A percentile compares a stretch with the other conserved stretches of the same genome.
These are phyloP conservation scores for Hiodon tergisus DNA, from an alignment of 2,113 vertebrate genomes.

Conservation along the genomic window DNA sequence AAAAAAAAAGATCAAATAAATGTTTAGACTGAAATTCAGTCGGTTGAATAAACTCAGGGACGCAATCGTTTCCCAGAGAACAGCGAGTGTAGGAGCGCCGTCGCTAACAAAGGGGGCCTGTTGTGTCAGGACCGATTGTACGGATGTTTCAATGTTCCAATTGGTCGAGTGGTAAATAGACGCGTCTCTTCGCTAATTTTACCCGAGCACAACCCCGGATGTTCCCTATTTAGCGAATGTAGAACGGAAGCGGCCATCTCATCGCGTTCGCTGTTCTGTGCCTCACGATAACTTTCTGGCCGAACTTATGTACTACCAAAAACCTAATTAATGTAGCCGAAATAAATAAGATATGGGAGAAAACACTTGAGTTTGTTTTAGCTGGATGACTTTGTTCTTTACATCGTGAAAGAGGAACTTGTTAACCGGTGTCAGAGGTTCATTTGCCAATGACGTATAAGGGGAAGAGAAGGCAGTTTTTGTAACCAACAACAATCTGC, in stretches of 20 bases:
- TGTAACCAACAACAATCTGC: conserved; percentile 11
- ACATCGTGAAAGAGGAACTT: background rate
- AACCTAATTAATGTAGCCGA: background rate
- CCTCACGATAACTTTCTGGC: background rate
- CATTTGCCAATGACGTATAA: background rate
- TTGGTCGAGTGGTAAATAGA: background rate
- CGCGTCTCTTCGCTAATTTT: background rate
- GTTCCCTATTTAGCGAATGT: conserved; percentile 2
- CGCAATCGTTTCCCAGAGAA: too few relatives aligned
- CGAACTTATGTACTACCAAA: background rate
- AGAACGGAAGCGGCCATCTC: conserved; percentile 13
- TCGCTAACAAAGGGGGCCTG: too few relatives aligned
- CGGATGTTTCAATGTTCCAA: background rate
- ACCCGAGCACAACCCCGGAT: conserved; percentile 8
- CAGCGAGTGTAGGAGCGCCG: too few relatives aligned
- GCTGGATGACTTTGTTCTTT: conserved; percentile 1
- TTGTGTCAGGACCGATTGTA: too few relatives aligned
- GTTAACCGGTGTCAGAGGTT: conserved; percentile 13
- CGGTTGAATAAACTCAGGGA: too few relatives aligned
- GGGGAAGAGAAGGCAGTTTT: conserved; percentile 9
- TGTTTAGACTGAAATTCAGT: too few relatives aligned
- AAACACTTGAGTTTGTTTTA: background rate
- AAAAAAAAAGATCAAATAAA: too few relatives aligned
- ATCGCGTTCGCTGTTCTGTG: conserved; percentile 8
- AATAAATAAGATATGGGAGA: background rate